Evolutionary conservation across 2,113 vertebrate species (phyloP).

Genomic region (Albula glossodonta): DNA sequence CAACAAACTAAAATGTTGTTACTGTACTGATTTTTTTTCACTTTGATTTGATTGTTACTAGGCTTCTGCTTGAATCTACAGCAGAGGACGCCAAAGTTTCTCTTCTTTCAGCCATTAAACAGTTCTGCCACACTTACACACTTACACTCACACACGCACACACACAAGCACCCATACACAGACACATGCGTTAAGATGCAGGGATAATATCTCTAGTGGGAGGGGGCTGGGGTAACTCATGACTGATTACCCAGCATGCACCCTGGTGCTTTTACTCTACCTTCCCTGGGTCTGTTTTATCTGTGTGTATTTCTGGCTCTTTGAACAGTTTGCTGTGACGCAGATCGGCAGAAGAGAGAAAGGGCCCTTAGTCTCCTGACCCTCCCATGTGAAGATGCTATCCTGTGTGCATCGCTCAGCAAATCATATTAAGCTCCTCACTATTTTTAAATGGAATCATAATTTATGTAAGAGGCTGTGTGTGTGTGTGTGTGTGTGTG

Average conservation of each 20-base stretch:
- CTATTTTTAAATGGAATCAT: slow-evolving; percentile 3
- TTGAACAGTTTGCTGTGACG: background rate
- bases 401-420: background rate
- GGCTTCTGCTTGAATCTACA: background rate
- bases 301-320: background rate
- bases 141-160: background rate
- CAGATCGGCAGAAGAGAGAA: background rate
- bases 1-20: background rate
- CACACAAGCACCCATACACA: background rate
- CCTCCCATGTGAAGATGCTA: slow-evolving; percentile 4
- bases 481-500: slow-evolving; percentile 32
- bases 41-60: too few species aligned
- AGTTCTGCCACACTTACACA: background rate
- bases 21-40: background rate
- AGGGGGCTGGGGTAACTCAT: background rate
- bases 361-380: background rate
- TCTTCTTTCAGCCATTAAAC: background rate
- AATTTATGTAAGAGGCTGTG: background rate
- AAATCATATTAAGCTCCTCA: background rate
- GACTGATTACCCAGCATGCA: background rate
- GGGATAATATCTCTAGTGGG: background rate
- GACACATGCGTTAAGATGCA: background rate
- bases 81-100: slow-evolving; percentile 5
- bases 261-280: background rate
- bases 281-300: background rate